Evolutionary conservation across 2,113 vertebrate species (phyloP), one percentile per base, ranked within the genome.

Genomic region (Ctenodactylus gundi): DNA sequence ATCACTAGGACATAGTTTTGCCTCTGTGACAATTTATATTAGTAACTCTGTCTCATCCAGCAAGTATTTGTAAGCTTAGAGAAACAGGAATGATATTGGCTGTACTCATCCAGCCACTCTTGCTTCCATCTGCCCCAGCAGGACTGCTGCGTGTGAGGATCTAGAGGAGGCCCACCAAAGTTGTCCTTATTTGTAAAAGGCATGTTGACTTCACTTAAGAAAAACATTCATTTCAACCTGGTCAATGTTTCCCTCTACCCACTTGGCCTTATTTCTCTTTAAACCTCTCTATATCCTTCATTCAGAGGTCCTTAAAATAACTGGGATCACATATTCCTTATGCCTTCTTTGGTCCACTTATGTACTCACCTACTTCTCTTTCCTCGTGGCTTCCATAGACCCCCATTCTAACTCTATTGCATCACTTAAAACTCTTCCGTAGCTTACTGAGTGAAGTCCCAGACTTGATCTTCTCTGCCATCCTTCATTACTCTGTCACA

Each of bases 11-110:
- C 70, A 88, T 90, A 82, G 41, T 67, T 53, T 62, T 86, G 70
- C 84, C 73, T 72, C 86, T 53, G 25, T 89, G 82, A 93, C 91
- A 85, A 86, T 96, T 97, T 96, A 89, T 96, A 77, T 91, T 97
- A 96, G 77, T 95, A 94, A 92, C 72, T 91, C 93, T 96, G 95
- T 93, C 68, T 95, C 72, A 65, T 29, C 41, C 76, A 96, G 60
- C 53, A 67, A 85, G 80, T 57, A 64, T 94, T 84, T 57, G 62
- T 80, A 92, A 60, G 23, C 81, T 81, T 60, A 88, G 44, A 91
- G 86, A 87, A 25, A 46, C 14, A 80, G 39, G 12, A 89, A 44
- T 67, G n/a, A n/a, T 64, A 64, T 49, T 91, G 68, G 85, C 83
- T 86, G 31, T 46, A 44, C 65, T 87, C 94, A 91, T 96, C 80